phyloP scores from a whole-genome alignment of 1,140 invertebrate species.

The Drosophila orena region DNA sequence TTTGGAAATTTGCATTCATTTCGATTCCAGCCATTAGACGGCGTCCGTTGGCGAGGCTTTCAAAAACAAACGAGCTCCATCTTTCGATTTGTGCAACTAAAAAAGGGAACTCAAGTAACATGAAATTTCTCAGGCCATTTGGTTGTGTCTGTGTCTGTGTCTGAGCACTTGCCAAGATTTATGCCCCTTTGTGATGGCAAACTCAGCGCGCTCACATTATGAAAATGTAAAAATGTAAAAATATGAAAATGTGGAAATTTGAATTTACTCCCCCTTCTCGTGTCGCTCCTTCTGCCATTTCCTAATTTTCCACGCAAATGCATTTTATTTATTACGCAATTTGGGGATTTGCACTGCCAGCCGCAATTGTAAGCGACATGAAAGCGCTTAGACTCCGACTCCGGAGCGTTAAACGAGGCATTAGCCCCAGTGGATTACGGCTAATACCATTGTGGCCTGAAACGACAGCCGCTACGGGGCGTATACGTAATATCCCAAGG shows the following conservation, averaged over 20 bases:
- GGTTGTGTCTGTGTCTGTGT: slow-evolving; percentile 60
- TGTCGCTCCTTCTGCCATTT: slow-evolving; percentile 33
- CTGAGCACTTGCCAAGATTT: slow-evolving; percentile 59
- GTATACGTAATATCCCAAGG: slow-evolving; percentile 25
- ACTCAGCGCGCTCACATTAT: slow-evolving; percentile 23
- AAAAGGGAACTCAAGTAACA: slow-evolving; percentile 32
- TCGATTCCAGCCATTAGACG: slow-evolving; percentile 21
- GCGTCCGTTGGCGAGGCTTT: slow-evolving; percentile 7
- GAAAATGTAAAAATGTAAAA: slow-evolving; percentile 24
- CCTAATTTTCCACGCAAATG: slow-evolving; percentile 75
- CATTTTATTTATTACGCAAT: slow-evolving; percentile 77
- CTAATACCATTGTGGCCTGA: slow-evolving; percentile 13
- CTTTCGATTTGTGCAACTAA: slow-evolving; percentile 33
- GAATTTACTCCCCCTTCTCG: slow-evolving; percentile 27
- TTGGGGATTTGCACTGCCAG: slow-evolving; percentile 54
- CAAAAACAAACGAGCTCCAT: slow-evolving; percentile 28
- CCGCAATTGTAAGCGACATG: slow-evolving; percentile 38
- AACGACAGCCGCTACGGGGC: slow-evolving; percentile 12
- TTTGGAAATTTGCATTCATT: slow-evolving; percentile 47
- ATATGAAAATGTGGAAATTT: slow-evolving; percentile 55
- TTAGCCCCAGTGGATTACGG: slow-evolving; percentile 43
- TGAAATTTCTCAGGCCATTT: slow-evolving; percentile 61
- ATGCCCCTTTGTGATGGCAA: slow-evolving; percentile 47
- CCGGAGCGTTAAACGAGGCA: slow-evolving; percentile 39
- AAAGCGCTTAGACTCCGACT: slow-evolving; percentile 38